Conservation (phyloP, 2,888 invertebrate species). For the Synanthedon andrenaeformis region DNA sequence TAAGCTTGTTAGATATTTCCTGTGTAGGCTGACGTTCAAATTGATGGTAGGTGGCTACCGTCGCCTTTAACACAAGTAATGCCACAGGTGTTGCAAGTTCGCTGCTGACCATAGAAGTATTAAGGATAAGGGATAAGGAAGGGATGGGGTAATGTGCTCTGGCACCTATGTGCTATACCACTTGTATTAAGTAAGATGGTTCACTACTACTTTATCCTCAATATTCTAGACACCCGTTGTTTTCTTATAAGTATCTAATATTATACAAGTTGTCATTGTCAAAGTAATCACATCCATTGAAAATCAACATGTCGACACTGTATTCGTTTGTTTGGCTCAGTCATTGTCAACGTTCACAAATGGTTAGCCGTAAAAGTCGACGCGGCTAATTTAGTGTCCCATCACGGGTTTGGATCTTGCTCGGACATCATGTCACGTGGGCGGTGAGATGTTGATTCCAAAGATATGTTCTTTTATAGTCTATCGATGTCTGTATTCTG, state of each 20-base stretch:
- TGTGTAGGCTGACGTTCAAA: too few relatives aligned
- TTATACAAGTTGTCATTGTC: constrained; percentile 14
- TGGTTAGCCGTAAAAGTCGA: constrained; percentile 46
- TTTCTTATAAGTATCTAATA: neutral
- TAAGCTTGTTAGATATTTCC: too few relatives aligned
- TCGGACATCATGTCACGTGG: constrained; percentile 40
- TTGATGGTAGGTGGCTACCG: too few relatives aligned
- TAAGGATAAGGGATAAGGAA: too few relatives aligned
- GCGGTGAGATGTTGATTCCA: constrained; percentile 46
- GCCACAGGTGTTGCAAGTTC: too few relatives aligned
- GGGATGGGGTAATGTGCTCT: too few relatives aligned
- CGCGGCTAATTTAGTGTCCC: constrained; percentile 45
- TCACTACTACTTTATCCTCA: too few relatives aligned
- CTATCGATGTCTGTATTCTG: constrained; percentile 19
- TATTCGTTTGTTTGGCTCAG: constrained; percentile 29
- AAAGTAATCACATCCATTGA: constrained; percentile 33
- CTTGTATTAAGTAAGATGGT: too few relatives aligned
- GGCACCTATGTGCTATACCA: too few relatives aligned
- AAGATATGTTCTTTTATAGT: constrained; percentile 33
- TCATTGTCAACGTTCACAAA: constrained; percentile 46
- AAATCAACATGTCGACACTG: constrained; percentile 21
- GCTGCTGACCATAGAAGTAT: too few relatives aligned
- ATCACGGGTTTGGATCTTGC: constrained; percentile 41
- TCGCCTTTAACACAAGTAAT: too few relatives aligned
- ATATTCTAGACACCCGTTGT: neutral